phyloP scores from a whole-genome alignment of 2,888 invertebrate species.

The Meteorus colon region DNA sequence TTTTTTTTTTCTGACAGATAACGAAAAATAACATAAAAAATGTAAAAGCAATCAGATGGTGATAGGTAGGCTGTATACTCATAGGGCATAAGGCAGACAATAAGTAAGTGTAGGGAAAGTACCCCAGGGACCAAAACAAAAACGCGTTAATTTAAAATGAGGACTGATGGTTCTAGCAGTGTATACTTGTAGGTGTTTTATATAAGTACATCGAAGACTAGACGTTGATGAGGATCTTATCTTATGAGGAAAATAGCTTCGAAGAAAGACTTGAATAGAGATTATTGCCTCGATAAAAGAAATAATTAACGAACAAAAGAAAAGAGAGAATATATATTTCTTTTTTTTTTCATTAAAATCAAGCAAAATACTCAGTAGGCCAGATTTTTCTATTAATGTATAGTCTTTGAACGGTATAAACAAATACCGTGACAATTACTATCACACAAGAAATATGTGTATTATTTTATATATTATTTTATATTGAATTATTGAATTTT shows the following conservation, averaged over 20 bases:
- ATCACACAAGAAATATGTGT: conserved; percentile 59
- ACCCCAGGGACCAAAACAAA: conserved; percentile 68
- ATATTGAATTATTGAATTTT: conserved; percentile 66
- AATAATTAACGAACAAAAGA: conserved; percentile 19
- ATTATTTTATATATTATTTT: conserved; percentile 66
- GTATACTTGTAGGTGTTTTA: conserved; percentile 66
- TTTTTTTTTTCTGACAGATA: neutral
- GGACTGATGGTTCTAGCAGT: conserved; percentile 70
- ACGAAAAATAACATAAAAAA: conserved; percentile 24
- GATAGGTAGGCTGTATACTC: conserved; percentile 56
- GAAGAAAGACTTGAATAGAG: conserved; percentile 19
- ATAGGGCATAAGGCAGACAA: conserved; percentile 51
- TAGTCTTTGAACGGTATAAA: conserved; percentile 50
- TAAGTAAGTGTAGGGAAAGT: conserved; percentile 56
- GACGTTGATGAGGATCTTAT: conserved; percentile 53
- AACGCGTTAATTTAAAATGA: conserved; percentile 56
- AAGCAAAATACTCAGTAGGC: conserved; percentile 17
- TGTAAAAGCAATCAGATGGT: conserved; percentile 50
- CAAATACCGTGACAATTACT: conserved; percentile 47
- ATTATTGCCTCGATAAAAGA: conserved; percentile 16
- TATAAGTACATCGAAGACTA: conserved; percentile 55
- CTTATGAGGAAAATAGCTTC: neutral
- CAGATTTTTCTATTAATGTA: conserved; percentile 46
- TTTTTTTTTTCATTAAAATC: conserved; percentile 14
- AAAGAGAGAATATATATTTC: neutral